phyloP scores from a whole-genome alignment of 2,888 invertebrate genomes.

The Notocelia uddmanniana region DNA sequence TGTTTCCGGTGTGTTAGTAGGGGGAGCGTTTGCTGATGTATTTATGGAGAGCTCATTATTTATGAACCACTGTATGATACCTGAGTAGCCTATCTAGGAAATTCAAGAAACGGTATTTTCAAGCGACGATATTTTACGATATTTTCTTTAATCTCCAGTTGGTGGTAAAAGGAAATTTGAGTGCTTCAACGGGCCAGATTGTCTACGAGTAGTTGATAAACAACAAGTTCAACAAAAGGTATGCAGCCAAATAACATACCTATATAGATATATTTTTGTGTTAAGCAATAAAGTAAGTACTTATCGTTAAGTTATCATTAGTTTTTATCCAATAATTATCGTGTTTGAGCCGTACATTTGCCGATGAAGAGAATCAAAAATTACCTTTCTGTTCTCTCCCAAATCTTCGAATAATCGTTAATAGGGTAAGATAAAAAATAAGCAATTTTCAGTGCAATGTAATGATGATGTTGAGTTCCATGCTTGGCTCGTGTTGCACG shows the following conservation, averaged over 20 bases:
- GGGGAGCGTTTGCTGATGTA: conserved; percentile 49
- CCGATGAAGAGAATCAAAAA: too few relatives aligned
- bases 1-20: conserved; percentile 65
- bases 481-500: conserved; percentile 18
- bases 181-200: too few relatives aligned
- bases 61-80: conserved; percentile 17
- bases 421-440: neutral
- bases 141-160: neutral
- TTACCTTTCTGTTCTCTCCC: too few relatives aligned
- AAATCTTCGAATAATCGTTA: neutral
- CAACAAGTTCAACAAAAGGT: too few relatives aligned
- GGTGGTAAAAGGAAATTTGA: too few relatives aligned
- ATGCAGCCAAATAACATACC: too few relatives aligned
- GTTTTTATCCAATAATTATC: too few relatives aligned
- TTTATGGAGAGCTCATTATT: conserved; percentile 18
- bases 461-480: neutral
- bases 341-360: too few relatives aligned
- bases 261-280: too few relatives aligned
- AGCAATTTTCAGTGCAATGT: neutral
- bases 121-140: neutral
- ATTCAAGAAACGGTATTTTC: neutral
- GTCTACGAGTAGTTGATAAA: too few relatives aligned
- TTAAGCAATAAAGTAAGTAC: too few relatives aligned
- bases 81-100: neutral
- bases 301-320: too few relatives aligned